Evolutionary conservation across 2,113 vertebrate species (phyloP), one percentile per base, ranked within the genome.

Genomic region (Pluvianellus socialis): DNA sequence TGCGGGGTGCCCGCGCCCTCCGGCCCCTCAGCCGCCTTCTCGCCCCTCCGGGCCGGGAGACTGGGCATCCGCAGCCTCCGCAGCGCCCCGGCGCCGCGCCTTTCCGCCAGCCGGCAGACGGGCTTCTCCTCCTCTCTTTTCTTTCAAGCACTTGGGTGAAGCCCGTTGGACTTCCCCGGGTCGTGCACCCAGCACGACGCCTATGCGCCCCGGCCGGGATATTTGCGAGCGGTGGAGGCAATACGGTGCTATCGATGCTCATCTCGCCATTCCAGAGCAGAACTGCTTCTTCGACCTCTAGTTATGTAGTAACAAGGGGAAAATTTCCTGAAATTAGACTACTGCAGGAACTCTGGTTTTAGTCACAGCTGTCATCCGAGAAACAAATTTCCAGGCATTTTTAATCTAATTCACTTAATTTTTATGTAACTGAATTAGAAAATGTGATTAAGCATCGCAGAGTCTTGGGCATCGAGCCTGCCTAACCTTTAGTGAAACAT

Each of bases 371-470:
- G 98, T 98, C 98, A 98, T 95, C 97, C 83, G 92, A 96, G 92
- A 98, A 98, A 98, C 97, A 98, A 98, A 98, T 98, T 98, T 98
- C 98, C 98, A 98, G 98, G 97, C 98, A 97, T 98, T 98, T 98
- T 96, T 83, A 98, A 98, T 97, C 96, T 98, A 98, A 98, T 98
- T 98, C 95, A 83, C 96, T 98, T 98, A 98, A 98, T 98, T 98
- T 98, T 98, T 97, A 95, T 95, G 94, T 98, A 98, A 98, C 94
- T 91, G 92, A 85, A 98, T 98, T 98, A 98, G 94, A 98, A 96
- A 97, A 98, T 97, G 84, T 96, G 97, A 98, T 98, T 98, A 98
- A 96, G 96, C 94, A 92, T 92, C 79, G 19, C 96, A 98, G 96
- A 97, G 98, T 98, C 96, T 94, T 97, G 87, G 71, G 91, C 73